Conservation (phyloP, 1,140 invertebrate genomes). For the Drosophila truncata region DNA sequence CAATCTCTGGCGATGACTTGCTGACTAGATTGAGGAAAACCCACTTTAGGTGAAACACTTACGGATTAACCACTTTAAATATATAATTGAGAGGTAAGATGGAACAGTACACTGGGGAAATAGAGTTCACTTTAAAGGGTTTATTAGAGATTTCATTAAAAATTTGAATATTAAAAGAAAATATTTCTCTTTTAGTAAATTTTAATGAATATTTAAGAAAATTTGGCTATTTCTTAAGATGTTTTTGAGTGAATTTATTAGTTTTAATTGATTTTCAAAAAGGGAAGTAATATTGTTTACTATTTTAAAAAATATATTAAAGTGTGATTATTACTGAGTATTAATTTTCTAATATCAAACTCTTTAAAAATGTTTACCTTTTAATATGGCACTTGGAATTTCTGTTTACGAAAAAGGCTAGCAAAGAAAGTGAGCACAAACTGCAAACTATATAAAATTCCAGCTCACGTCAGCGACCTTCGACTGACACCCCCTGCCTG, state of each 20-base stretch:
- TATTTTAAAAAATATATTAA: too few relatives aligned
- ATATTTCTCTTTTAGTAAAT: background rate
- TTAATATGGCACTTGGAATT: background rate
- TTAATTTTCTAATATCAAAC: background rate
- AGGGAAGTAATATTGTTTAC: too few relatives aligned
- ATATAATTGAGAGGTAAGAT: constrained; percentile 3
- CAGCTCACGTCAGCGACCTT: constrained; percentile 68
- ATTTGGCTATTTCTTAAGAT: too few relatives aligned
- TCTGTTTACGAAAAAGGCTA: constrained; percentile 28
- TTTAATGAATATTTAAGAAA: background rate
- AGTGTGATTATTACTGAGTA: too few relatives aligned
- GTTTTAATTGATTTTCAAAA: too few relatives aligned
- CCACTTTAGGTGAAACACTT: constrained; percentile 30
- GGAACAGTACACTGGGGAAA: background rate
- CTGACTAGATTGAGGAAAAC: constrained; percentile 39
- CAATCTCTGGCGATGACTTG: constrained; percentile 53
- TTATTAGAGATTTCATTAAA: background rate
- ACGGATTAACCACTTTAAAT: constrained; percentile 5
- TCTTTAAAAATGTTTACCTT: background rate
- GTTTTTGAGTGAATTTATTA: too few relatives aligned
- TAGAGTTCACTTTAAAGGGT: too few relatives aligned
- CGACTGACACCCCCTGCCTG: constrained; percentile 24
- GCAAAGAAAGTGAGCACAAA: constrained; percentile 58
- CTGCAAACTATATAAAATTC: constrained; percentile 6
- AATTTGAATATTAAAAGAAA: background rate